Evolutionary conservation across 2,113 vertebrate genomes (phyloP).

Genomic region (Cathartes aura): DNA sequence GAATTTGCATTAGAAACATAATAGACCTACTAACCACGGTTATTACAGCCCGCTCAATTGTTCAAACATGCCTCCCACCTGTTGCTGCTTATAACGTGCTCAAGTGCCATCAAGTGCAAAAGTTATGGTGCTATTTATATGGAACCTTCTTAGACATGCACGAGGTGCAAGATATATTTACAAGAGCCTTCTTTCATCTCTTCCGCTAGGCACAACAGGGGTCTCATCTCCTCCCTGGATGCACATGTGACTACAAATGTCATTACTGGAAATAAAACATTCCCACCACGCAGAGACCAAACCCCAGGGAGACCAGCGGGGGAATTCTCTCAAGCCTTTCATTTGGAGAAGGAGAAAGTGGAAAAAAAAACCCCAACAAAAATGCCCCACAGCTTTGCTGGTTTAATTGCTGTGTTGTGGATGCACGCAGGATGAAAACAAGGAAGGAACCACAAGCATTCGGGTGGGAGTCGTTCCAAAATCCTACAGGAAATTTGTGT

Average conservation of each 20-base stretch:
- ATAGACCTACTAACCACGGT: slow-evolving; percentile 19
- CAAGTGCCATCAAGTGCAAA: slow-evolving; percentile 26
- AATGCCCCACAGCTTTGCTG: not conserved
- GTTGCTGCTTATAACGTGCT: slow-evolving; percentile 65
- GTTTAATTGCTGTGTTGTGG: not conserved
- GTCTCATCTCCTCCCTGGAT: not conserved
- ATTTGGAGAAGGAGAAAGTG: not conserved
- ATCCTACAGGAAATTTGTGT: not conserved
- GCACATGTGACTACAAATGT: not conserved
- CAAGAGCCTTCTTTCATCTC: slow-evolving; percentile 39
- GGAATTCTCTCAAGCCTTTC: slow-evolving; percentile 1
- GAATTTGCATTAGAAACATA: slow-evolving; percentile 69
- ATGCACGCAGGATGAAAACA: not conserved
- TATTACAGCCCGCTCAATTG: slow-evolving; percentile 47
- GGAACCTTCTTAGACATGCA: slow-evolving; percentile 17
- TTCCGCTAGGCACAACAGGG: not conserved
- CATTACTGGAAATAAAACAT: not conserved
- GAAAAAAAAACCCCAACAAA: not conserved
- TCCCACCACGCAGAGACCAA: not conserved
- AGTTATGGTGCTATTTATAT: slow-evolving; percentile 62
- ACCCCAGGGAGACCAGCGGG: not conserved
- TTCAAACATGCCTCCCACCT: slow-evolving; percentile 67
- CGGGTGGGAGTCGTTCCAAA: not conserved
- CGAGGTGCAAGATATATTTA: slow-evolving; percentile 42
- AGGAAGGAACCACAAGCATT: not conserved